A percentile compares a stretch with the other conserved stretches of the same genome.
These are phyloP conservation scores for Osmerus eperlanus DNA, from an alignment of 2,113 vertebrate genomes.

Conservation along the genomic window DNA sequence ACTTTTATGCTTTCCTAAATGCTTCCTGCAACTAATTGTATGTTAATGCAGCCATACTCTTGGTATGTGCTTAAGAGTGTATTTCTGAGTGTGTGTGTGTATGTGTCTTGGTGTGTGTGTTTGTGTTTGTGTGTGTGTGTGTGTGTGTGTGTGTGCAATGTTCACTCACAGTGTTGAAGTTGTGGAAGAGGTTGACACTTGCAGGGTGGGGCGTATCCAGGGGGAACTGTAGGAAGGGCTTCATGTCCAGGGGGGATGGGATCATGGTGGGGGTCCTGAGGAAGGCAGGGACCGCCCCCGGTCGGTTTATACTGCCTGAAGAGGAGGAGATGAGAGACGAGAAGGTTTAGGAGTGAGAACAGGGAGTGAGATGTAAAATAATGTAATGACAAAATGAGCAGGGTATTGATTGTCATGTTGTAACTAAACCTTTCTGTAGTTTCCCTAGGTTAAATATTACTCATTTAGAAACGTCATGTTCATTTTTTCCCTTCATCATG, in stretches of 20 bases:
- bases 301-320: slow-evolving; percentile 68
- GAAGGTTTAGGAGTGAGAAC: neutral
- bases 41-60: neutral
- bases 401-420: too few relatives aligned
- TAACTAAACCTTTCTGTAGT: too few relatives aligned
- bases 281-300: slow-evolving; percentile 70
- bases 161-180: slow-evolving; percentile 67
- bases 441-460: too few relatives aligned
- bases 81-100: neutral
- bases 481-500: neutral
- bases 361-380: neutral
- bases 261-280: slow-evolving; percentile 66
- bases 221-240: slow-evolving; percentile 71
- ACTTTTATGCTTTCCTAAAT: too few relatives aligned
- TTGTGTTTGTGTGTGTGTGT: neutral
- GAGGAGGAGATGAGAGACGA: slow-evolving; percentile 10
- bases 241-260: slow-evolving; percentile 64
- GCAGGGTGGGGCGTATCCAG: slow-evolving; percentile 62
- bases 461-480: too few relatives aligned
- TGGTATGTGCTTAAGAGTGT: neutral
- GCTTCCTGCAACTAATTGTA: too few relatives aligned
- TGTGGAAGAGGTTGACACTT: slow-evolving; percentile 67
- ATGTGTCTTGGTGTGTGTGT: neutral
- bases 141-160: neutral
- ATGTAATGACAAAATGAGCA: too few relatives aligned